Percentiles rank a stretch among this genome's conserved stretches.
Evolutionary conservation across 2,888 invertebrate genomes (phyloP).

Genomic region (Drosophila buzzatii): DNA sequence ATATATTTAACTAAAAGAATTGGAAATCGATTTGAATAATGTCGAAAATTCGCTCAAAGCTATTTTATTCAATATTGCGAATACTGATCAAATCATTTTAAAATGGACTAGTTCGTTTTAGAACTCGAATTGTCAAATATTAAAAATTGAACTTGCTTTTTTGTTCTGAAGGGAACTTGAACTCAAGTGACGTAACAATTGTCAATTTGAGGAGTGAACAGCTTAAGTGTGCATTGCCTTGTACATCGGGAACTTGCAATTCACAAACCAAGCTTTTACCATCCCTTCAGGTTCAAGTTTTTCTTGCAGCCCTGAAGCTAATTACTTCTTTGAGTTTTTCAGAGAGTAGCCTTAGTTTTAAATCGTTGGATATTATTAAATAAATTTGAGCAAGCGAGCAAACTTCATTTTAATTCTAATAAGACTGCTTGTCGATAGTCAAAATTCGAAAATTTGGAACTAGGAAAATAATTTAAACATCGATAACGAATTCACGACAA

Average conservation of each 20-base stretch:
- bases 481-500: constrained; percentile 16
- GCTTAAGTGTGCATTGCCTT: neutral
- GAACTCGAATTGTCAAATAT: neutral
- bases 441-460: constrained; percentile 6
- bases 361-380: neutral
- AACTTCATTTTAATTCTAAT: neutral
- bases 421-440: neutral
- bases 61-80: neutral
- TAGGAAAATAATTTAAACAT: neutral
- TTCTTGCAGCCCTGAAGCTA: neutral
- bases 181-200: neutral
- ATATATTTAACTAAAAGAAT: constrained; percentile 69
- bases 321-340: neutral
- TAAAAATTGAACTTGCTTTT: neutral
- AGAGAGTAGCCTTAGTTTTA: constrained; percentile 6
- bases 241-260: too few species aligned
- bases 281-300: too few species aligned
- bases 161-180: neutral
- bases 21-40: neutral
- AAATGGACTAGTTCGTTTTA: neutral
- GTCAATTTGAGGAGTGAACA: neutral
- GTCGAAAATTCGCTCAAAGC: neutral
- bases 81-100: neutral
- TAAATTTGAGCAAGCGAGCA: neutral
- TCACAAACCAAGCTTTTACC: neutral